Base-by-base conservation (phyloP, 2,113 vertebrate species). In the Xiphias gladius region DNA sequence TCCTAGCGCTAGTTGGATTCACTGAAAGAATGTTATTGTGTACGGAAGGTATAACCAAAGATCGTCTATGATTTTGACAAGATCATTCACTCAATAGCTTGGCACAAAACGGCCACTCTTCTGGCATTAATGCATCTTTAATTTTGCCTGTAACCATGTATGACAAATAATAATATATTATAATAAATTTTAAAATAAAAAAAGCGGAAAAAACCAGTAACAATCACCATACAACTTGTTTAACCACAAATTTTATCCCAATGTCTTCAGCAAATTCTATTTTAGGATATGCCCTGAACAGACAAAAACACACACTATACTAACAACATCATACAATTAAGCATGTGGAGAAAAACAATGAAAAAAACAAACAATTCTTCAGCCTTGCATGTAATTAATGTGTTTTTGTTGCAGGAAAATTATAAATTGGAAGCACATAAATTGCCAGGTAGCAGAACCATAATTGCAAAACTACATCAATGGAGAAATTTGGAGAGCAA, bases 11-110 rank as follows among this genome's bases (percentile, higher is more conserved):
- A 3, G 54, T 10, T 0, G 0, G 0, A 1, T 90, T 87, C 82
- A 90, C 69, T 92, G 90, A 94, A 94, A 93, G 92, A 92, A 92
- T 94, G 93, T 83, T 64, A 93, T 91, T 95, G 93, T 94, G 81
- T 80, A 90, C 71, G 20, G 73, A 91, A 83, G 86, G 65, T 16
- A 19, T 20, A 3, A 8, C 3, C 91, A 55, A 87, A 94, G 93
- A 94, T 94, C 91, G 89, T 93, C 80, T 90, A 81, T 74, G 3
- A 0, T 0, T 28, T 32, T 3, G 37, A 65, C 32, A 75, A 16
- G 74, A 80, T 2, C 17, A 59, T 6, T 65, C 50, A 77, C 77
- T 43, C 28, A 5, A 8, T 24, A 20, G 32, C 46, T 32, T 14
- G 20, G 48, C 43, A 22, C 4, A 20, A 28, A 63, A 37, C 41